These are phyloP conservation scores for Diplolepis rosae DNA, from an alignment of 2,888 invertebrate genomes.

Conservation along the genomic window DNA sequence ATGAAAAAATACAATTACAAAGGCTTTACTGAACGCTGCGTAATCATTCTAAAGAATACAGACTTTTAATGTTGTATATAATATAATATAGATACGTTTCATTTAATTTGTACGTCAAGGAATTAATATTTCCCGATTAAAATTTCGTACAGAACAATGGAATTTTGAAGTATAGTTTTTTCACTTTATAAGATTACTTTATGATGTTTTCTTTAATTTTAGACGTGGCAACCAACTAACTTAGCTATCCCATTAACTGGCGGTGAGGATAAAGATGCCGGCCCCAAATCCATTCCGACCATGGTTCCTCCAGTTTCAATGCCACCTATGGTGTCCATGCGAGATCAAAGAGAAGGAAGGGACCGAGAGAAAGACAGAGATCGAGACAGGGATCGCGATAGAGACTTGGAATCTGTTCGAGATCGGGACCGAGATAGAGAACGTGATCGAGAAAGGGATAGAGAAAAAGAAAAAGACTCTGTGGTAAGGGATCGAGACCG, in stretches of 20 bases:
- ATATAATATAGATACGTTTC: too few relatives aligned
- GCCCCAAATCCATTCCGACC: constrained; percentile 70
- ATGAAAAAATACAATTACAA: too few relatives aligned
- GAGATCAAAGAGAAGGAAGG: constrained; percentile 65
- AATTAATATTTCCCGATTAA: too few relatives aligned
- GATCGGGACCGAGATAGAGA: constrained; percentile 62
- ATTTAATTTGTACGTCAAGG: too few relatives aligned
- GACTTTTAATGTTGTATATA: too few relatives aligned
- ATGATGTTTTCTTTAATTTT: constrained; percentile 36
- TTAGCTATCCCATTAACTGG: constrained; percentile 69
- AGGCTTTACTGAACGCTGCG: too few relatives aligned
- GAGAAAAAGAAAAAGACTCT: constrained; percentile 65
- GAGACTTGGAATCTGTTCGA: constrained; percentile 64
- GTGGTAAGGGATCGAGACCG: constrained; percentile 66
- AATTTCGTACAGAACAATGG: too few relatives aligned
- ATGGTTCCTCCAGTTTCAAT: constrained; percentile 70
- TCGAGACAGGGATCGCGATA: constrained; percentile 59
- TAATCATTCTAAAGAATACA: too few relatives aligned
- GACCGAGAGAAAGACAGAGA: constrained; percentile 74
- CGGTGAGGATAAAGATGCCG: constrained; percentile 63
- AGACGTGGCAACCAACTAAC: constrained; percentile 72
- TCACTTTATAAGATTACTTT: too few relatives aligned
- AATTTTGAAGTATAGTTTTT: too few relatives aligned
- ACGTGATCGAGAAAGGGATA: constrained; percentile 57
- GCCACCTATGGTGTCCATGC: constrained; percentile 63